Conservation (phyloP, 2,113 vertebrate genomes). For the Pomatorhinus ruficollis region DNA sequence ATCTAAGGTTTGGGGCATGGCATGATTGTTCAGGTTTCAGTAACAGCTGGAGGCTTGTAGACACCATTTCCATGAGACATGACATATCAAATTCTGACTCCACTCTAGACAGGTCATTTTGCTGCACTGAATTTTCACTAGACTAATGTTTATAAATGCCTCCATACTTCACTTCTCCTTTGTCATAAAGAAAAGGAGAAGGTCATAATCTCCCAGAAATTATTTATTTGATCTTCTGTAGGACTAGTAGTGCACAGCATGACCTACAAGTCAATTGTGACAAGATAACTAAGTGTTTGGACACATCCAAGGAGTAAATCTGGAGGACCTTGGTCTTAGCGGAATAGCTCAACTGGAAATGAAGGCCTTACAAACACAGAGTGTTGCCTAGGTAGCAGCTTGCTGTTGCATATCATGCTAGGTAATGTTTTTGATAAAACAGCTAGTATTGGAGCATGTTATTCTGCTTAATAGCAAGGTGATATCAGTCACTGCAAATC, state of each 20-base stretch:
- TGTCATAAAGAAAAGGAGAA: neutral
- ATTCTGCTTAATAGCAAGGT: neutral
- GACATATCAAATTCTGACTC: neutral
- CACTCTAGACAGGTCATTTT: neutral
- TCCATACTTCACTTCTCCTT: neutral
- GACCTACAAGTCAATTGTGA: neutral
- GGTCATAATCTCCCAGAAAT: neutral
- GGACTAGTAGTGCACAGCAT: neutral
- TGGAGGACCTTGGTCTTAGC: neutral
- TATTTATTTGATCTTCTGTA: neutral
- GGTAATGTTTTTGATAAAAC: neutral
- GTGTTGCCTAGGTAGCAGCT: neutral
- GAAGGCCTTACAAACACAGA: neutral
- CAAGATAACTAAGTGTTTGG: neutral
- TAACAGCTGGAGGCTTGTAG: neutral
- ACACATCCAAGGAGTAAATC: neutral
- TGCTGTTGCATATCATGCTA: neutral
- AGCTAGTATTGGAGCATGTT: neutral
- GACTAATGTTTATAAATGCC: neutral
- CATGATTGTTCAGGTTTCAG: neutral
- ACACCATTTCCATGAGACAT: neutral
- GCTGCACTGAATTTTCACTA: neutral
- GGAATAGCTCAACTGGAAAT: neutral
- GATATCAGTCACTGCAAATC: neutral
- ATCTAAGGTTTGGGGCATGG: neutral